Percentiles rank a stretch among this genome's conserved stretches.
Conservation (phyloP, 2,888 invertebrate genomes). For the Blera fallax region DNA sequence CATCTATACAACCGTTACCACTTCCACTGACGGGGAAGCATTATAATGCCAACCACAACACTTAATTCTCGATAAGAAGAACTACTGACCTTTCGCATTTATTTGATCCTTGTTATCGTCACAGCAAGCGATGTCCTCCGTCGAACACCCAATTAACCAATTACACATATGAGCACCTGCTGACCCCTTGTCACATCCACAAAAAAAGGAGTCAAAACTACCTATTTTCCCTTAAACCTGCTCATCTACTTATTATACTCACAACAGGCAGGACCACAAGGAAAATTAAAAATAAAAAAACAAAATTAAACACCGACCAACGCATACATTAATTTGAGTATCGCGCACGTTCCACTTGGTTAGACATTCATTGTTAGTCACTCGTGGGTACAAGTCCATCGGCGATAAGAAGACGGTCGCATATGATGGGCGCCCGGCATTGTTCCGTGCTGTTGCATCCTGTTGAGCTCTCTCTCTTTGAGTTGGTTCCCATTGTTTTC, state of each 20-base stretch:
- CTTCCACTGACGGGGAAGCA: constrained; percentile 4
- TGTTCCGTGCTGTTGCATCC: constrained; percentile 68
- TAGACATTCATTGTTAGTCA: constrained; percentile 64
- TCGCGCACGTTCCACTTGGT: constrained; percentile 68
- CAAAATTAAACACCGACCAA: constrained; percentile 38
- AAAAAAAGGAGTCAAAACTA: constrained; percentile 43
- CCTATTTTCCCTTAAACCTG: not conserved
- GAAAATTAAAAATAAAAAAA: too few species aligned
- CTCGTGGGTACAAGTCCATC: constrained; percentile 32
- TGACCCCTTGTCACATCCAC: constrained; percentile 39
- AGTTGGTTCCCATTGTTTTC: constrained; percentile 23
- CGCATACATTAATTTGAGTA: constrained; percentile 45
- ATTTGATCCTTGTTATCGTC: constrained; percentile 4
- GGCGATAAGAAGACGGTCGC: constrained; percentile 45
- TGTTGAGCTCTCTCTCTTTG: not conserved
- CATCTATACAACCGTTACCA: not conserved
- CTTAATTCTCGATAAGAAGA: constrained; percentile 33
- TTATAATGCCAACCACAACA: constrained; percentile 34
- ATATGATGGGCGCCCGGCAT: constrained; percentile 50
- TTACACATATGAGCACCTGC: constrained; percentile 67
- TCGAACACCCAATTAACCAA: constrained; percentile 66
- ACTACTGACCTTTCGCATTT: constrained; percentile 14
- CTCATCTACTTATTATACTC: constrained; percentile 14
- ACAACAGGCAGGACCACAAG: constrained; percentile 40
- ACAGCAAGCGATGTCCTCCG: constrained; percentile 17